Evolutionary conservation across 2,888 invertebrate genomes (phyloP), one percentile per base, ranked within the genome.

Genomic region (Hypomecis atomaria): DNA sequence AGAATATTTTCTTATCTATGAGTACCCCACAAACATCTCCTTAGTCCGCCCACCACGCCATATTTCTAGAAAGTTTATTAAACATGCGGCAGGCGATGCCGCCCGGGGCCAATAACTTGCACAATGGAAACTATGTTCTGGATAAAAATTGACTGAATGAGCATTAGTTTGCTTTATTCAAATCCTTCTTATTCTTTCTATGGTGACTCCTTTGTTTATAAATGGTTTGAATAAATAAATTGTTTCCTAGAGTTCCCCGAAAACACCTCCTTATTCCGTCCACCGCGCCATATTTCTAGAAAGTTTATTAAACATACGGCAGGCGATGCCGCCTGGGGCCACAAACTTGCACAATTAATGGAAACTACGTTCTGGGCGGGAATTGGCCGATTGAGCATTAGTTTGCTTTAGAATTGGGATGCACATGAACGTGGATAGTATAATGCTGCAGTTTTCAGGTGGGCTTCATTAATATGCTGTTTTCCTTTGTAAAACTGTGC

Each of bases 271-370:
- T 61, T 40, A 11, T 33, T 59, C 13, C 37, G 40, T 8, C 43
- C 23, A 52, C 23, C 43, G 34, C 38, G 10, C 49, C 48, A 68
- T 71, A 67, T 69, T 62, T 65, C 67, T 40, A 60, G 62, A 62
- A 67, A 71, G 61, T 69, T 72, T 66, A 62, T 63, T 70, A 66
- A 69, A 64, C 69, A 66, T 70, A 70, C 66, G 65, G 59, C 66
- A 45, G 54, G 6, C 57, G 55, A 42, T 11, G 38, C 42, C 59
- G 57, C 62, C 44, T 0, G 59, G 58, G 54, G 59, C 59, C 38
- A 56, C 62, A 40, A 69, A 71, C 69, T 71, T 68, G 47, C 60
- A 69, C 67, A 66, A 69, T 71, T 67, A 71, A 71, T 69, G 64
- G 42, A 55, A 64, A 65, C 67, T 62, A 65, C 59, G 60, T 61